phyloP scores from a whole-genome alignment of 2,797 vertebrate species.

The Tolypeutes matacus region DNA sequence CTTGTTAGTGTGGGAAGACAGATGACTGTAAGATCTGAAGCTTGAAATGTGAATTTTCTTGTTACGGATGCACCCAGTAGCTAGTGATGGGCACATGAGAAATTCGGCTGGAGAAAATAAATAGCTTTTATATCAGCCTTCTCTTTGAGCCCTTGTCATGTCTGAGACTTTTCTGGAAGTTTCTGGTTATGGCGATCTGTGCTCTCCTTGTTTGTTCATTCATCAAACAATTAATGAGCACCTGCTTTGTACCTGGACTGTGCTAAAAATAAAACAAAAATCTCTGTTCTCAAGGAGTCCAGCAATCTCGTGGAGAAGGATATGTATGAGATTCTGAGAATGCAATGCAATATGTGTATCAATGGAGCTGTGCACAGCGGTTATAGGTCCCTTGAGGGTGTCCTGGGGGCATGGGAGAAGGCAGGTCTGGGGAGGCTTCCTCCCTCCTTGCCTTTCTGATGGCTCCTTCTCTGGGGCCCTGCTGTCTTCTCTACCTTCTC shows the following conservation, averaged over 20 bases:
- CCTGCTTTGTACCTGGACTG: neutral
- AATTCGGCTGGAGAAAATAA: slow-evolving; percentile 20
- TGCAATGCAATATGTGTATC: neutral
- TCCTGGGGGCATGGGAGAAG: neutral
- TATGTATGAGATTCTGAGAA: slow-evolving; percentile 27
- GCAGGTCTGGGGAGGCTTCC: neutral
- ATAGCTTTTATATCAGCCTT: slow-evolving; percentile 39
- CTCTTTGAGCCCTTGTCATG: slow-evolving; percentile 22
- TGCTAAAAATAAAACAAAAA: neutral
- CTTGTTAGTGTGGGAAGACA: slow-evolving; percentile 73
- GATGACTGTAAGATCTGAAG: slow-evolving; percentile 75
- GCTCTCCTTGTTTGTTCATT: slow-evolving; percentile 6
- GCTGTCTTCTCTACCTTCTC: neutral
- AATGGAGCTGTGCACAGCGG: neutral
- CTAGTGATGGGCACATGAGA: slow-evolving; percentile 58
- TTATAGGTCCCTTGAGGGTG: neutral
- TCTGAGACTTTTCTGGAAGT: slow-evolving; percentile 49
- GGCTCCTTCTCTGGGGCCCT: neutral
- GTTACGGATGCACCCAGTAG: slow-evolving; percentile 69
- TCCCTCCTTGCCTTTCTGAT: neutral
- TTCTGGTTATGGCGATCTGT: neutral
- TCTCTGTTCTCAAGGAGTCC: neutral
- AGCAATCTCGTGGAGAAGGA: neutral
- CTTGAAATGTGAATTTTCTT: slow-evolving; percentile 80
- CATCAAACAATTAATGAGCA: neutral